Base-by-base conservation (phyloP, 2,797 vertebrate species). In the Cyprinella venusta region DNA sequence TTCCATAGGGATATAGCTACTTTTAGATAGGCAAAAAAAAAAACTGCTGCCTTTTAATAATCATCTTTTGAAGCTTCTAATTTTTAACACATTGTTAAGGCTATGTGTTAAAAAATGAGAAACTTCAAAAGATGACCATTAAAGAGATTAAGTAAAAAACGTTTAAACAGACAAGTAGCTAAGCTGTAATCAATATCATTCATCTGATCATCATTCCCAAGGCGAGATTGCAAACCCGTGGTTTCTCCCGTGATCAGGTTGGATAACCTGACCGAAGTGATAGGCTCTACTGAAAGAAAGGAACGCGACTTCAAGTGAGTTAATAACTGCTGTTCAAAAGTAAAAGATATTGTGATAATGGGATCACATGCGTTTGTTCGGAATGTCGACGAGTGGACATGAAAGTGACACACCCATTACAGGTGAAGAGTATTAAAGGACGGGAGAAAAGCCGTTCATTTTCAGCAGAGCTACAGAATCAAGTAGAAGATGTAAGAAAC, bases 381-480 rank as follows among this genome's bases (percentile, higher is more conserved):
- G 71, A 75, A 75, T 75, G 30, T 9, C 26, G 6, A 16, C 6
- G 16, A 19, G 50, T 19, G 50, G 45, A 48, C 48, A 50, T 45
- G 54, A 9, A 67, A 6, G 4, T 38, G 61, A 68, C 36, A 76
- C 81, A 56, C 81, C 81, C 63, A 21, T 30, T 10, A 18, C 63
- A 76, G 63, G 63, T 61, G 50, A 68, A 68, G 81, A 45, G 36
- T 76, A 76, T 68, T 76, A 75, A 82, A 82, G 30, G 69, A 3
- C 6, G 38, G 12, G 36, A 26, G 2, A 26, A 70, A 54, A 64
- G 16, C 6, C 45, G n/a, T 65, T 33, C 9, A 8, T 9, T 30
- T 33, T n/a, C 2, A 61, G 6, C 38, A 16, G 18, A 18, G 4
- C 0, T 6, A 40, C 45, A 19, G 40, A 50, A 50, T 52, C 42